Evolutionary conservation across 2,797 vertebrate genomes (phyloP).

Genomic region (Melanotaenia boesemani): DNA sequence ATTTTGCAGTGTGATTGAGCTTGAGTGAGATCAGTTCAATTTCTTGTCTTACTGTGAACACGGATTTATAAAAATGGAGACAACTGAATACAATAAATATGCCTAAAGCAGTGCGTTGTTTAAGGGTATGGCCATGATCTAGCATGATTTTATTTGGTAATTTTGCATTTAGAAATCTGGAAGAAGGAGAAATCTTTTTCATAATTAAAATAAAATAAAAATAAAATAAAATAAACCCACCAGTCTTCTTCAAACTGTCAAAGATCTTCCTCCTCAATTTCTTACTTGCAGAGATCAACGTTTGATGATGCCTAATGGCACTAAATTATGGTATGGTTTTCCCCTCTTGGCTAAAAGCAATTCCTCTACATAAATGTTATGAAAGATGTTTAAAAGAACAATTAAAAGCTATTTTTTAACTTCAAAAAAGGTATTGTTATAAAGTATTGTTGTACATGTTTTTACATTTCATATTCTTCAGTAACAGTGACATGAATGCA

Average conservation of each 20-base stretch:
- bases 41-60: background rate
- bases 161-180: background rate
- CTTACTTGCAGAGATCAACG: background rate
- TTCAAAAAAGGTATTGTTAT: background rate
- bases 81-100: background rate
- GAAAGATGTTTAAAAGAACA: background rate
- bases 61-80: background rate
- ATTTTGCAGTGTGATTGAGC: background rate
- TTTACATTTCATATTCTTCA: too few species aligned
- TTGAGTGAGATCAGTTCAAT: background rate
- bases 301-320: background rate
- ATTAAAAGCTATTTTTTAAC: background rate
- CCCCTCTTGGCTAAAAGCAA: background rate
- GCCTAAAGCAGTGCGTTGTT: background rate
- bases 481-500: too few species aligned
- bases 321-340: background rate
- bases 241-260: background rate
- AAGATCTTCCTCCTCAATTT: background rate
- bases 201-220: too few species aligned
- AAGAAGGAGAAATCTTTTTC: background rate
- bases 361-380: background rate
- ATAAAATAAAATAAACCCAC: too few species aligned
- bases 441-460: too few species aligned
- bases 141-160: background rate
- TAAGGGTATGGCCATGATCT: background rate